These are phyloP conservation scores for Stratiomys singularior DNA, from an alignment of 2,888 invertebrate genomes.

Conservation along the genomic window DNA sequence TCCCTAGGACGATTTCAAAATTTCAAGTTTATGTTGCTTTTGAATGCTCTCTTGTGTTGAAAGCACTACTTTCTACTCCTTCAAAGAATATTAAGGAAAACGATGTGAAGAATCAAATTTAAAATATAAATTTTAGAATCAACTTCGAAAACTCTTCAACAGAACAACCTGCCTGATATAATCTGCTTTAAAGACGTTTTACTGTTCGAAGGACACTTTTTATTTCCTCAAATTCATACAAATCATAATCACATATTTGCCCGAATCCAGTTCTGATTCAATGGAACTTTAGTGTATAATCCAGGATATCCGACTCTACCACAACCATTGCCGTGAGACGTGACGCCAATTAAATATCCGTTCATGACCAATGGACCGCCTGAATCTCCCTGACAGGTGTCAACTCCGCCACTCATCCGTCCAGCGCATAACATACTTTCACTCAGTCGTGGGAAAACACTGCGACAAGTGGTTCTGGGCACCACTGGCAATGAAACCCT, in stretches of 20 bases:
- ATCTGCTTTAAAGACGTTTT: too few species aligned
- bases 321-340: slow-evolving; percentile 28
- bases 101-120: too few species aligned
- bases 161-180: too few species aligned
- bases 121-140: too few species aligned
- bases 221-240: too few species aligned
- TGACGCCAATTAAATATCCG: slow-evolving; percentile 6
- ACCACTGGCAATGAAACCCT: neutral
- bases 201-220: too few species aligned
- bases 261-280: slow-evolving; percentile 7
- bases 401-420: neutral
- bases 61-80: too few species aligned
- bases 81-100: too few species aligned
- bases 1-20: too few species aligned
- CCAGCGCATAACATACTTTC: slow-evolving; percentile 28
- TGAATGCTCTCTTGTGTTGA: too few species aligned
- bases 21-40: too few species aligned
- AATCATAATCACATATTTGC: neutral
- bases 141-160: too few species aligned
- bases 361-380: slow-evolving; percentile 34
- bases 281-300: slow-evolving; percentile 16
- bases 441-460: neutral
- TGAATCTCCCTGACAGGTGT: slow-evolving; percentile 39
- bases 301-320: slow-evolving; percentile 12
- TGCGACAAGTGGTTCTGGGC: neutral